These are phyloP conservation scores for Schrankia costaestrigalis DNA, from an alignment of 2,888 invertebrate species.

Conservation along the genomic window DNA sequence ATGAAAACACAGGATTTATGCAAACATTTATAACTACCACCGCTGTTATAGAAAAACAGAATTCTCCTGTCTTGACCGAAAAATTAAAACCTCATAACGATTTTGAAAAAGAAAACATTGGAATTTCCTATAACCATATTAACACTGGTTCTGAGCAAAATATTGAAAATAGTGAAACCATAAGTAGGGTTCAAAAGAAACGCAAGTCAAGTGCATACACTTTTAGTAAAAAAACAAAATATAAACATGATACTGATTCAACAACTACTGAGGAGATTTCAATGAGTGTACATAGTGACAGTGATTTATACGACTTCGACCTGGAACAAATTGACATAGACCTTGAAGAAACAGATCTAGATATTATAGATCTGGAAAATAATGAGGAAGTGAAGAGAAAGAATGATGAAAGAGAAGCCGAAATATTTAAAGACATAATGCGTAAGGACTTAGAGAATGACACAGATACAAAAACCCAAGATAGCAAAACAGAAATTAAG, in stretches of 20 bases:
- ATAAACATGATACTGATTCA: not conserved
- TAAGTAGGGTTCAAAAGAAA: not conserved
- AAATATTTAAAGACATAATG: conserved; percentile 2
- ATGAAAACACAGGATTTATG: conserved; percentile 1
- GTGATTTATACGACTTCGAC: not conserved
- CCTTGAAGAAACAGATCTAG: too few relatives aligned
- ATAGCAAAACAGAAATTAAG: conserved; percentile 1
- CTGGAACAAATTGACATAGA: not conserved
- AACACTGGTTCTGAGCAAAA: not conserved
- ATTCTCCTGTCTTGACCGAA: not conserved
- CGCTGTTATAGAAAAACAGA: not conserved
- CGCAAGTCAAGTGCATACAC: not conserved
- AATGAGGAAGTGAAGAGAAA: not conserved
- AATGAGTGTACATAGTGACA: not conserved
- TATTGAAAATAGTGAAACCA: not conserved
- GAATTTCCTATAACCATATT: not conserved
- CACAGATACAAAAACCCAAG: conserved; percentile 2
- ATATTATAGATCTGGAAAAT: too few relatives aligned
- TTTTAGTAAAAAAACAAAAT: not conserved
- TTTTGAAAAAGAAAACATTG: not conserved
- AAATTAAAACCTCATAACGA: not conserved
- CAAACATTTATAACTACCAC: not conserved
- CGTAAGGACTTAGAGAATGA: conserved; percentile 1
- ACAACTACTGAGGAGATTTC: not conserved
- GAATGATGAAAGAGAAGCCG: conserved; percentile 1